These are phyloP conservation scores for Pseudopipra pipra DNA, from an alignment of 2,113 vertebrate species.

Conservation along the genomic window DNA sequence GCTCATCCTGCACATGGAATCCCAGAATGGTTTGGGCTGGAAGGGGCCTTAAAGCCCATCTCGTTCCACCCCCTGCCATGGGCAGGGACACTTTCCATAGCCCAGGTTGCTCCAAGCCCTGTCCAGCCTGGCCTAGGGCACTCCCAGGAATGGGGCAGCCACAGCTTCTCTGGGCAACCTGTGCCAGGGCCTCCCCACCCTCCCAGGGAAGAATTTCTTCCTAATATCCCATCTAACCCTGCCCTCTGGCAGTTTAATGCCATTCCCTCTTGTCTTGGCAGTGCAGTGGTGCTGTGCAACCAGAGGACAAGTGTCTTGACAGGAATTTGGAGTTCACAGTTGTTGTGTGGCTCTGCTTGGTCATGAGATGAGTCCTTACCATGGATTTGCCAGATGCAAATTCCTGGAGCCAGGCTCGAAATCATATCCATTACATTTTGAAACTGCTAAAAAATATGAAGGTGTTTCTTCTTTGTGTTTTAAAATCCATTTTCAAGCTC, in stretches of 20 bases:
- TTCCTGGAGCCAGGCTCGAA: background rate
- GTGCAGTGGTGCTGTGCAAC: background rate
- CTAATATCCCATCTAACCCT: background rate
- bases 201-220: background rate
- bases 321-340: background rate
- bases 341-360: background rate
- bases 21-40: background rate
- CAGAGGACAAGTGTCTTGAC: background rate
- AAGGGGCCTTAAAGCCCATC: background rate
- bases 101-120: background rate
- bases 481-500: background rate
- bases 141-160: background rate
- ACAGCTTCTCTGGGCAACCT: background rate
- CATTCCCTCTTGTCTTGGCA: background rate
- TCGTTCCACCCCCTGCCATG: background rate
- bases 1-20: background rate
- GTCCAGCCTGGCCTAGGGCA: fast-evolving
- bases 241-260: background rate
- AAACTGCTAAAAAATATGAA: background rate
- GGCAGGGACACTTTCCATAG: background rate
- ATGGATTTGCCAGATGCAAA: background rate
- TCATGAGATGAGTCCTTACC: background rate
- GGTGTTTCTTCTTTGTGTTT: background rate
- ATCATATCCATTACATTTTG: background rate
- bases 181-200: fast-evolving